Conservation (phyloP, 2,888 invertebrate genomes). For the Epinotia nisella region DNA sequence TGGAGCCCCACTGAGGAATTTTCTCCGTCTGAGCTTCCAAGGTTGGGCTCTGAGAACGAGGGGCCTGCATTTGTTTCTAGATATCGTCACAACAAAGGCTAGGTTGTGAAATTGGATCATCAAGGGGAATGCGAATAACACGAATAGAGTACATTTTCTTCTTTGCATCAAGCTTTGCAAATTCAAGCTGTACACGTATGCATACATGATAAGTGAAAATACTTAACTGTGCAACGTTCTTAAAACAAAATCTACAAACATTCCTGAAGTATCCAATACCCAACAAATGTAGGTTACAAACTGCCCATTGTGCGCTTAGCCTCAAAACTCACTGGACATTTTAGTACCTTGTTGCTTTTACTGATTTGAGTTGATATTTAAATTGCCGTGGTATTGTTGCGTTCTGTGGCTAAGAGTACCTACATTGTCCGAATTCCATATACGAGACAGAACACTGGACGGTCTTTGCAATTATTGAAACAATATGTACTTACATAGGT, state of each 20-base stretch:
- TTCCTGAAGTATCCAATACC: constrained; percentile 11
- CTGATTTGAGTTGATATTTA: constrained; percentile 14
- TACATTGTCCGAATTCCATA: background rate
- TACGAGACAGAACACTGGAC: background rate
- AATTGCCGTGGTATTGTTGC: background rate
- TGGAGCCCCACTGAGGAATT: too few species aligned
- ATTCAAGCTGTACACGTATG: too few species aligned
- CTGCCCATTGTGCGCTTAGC: constrained; percentile 8
- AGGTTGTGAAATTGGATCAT: background rate
- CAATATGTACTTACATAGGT: too few species aligned
- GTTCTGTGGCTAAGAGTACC: background rate
- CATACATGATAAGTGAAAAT: background rate
- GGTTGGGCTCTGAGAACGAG: too few species aligned
- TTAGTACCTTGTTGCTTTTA: constrained; percentile 26
- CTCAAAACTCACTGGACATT: constrained; percentile 14
- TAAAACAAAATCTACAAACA: constrained; percentile 20
- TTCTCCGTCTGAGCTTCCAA: too few species aligned
- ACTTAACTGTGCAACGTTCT: constrained; percentile 1
- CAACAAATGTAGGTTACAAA: constrained; percentile 18
- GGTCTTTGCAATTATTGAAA: background rate
- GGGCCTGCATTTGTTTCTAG: too few species aligned
- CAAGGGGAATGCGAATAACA: background rate
- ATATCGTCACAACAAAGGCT: background rate
- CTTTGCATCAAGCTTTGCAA: background rate
- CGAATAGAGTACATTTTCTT: background rate